A percentile compares a stretch with the other conserved stretches of the same genome.
Conservation (phyloP, 2,797 vertebrate genomes). For the Xenentodon cancila region DNA sequence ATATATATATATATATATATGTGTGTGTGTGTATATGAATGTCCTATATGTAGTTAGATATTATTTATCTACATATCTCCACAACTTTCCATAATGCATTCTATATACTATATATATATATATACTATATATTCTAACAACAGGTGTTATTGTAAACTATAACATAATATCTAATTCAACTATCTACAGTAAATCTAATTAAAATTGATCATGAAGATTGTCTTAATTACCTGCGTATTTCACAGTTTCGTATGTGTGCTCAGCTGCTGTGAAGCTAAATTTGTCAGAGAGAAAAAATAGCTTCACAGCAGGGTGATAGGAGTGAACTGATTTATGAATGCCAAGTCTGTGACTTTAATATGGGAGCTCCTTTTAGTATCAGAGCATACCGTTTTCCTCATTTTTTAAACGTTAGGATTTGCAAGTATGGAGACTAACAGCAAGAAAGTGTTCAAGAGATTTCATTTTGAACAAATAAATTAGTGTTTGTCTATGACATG, state of each 20-base stretch:
- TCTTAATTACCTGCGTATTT: constrained; percentile 30
- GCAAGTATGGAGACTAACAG: too few relatives aligned
- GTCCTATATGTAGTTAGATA: too few relatives aligned
- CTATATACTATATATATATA: constrained; percentile 2
- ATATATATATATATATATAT: too few relatives aligned
- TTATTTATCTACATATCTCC: too few relatives aligned
- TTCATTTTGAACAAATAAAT: neutral
- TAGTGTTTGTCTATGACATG: neutral
- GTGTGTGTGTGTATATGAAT: too few relatives aligned
- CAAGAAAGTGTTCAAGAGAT: neutral
- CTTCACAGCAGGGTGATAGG: constrained; percentile 43
- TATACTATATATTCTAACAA: constrained; percentile 9
- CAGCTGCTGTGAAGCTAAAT: constrained; percentile 51
- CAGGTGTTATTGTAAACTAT: constrained; percentile 1
- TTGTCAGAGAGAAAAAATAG: constrained; percentile 65
- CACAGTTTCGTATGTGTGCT: constrained; percentile 20
- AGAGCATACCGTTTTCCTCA: constrained; percentile 17
- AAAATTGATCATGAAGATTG: neutral
- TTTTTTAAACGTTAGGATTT: too few relatives aligned
- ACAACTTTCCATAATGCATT: too few relatives aligned
- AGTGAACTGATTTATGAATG: constrained; percentile 67
- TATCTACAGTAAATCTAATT: constrained; percentile 9
- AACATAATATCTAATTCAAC: constrained; percentile 18
- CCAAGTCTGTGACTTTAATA: constrained; percentile 27
- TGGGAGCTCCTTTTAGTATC: constrained; percentile 25